Percentiles rank a stretch among this genome's conserved stretches.
These are phyloP conservation scores for Caloenas nicobarica DNA, from an alignment of 2,113 vertebrate genomes.

Conservation along the genomic window DNA sequence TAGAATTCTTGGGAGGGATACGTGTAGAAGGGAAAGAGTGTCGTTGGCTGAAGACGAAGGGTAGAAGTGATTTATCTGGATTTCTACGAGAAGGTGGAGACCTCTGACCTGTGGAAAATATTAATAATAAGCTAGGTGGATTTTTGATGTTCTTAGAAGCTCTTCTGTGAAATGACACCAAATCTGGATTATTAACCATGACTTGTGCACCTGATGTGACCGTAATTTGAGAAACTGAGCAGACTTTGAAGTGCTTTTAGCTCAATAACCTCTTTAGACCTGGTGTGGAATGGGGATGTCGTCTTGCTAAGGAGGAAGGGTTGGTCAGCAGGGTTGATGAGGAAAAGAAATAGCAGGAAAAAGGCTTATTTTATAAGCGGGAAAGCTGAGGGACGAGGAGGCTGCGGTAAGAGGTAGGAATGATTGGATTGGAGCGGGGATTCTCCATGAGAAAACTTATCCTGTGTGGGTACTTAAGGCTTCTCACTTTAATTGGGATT, in stretches of 20 bases:
- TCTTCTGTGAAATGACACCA: not conserved
- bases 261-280: not conserved
- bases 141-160: not conserved
- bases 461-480: not conserved
- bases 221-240: fast-evolving
- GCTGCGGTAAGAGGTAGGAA: not conserved
- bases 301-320: not conserved
- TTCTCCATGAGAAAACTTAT: not conserved
- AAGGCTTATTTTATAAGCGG: not conserved
- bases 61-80: not conserved
- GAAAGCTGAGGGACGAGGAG: fast-evolving
- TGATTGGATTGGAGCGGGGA: not conserved
- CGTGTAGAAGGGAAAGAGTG: not conserved
- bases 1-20: not conserved
- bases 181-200: not conserved
- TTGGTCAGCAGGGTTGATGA: not conserved
- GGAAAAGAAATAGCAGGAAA: not conserved
- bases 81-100: not conserved
- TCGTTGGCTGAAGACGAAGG: not conserved
- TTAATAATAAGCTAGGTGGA: not conserved
- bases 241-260: not conserved
- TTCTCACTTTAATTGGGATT: not conserved
- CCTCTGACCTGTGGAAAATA: not conserved
- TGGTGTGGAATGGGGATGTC: not conserved
- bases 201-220: fast-evolving